Evolutionary conservation across 2,113 vertebrate genomes (phyloP), one percentile per base, ranked within the genome.

Genomic region (Alosa alosa): DNA sequence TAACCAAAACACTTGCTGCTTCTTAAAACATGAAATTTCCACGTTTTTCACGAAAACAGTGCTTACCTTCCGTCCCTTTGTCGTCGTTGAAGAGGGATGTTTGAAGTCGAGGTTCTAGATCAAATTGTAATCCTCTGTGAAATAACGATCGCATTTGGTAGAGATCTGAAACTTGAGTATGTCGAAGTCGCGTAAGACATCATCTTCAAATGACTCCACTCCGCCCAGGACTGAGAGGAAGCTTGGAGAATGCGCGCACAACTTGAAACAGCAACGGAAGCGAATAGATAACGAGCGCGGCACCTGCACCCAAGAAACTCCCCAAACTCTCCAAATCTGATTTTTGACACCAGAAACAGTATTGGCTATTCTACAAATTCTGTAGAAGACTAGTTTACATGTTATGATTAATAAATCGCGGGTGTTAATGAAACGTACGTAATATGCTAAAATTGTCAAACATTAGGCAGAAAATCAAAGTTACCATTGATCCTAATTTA

Each of bases 201-300:
- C 72, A 78, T 78, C 72, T 78, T 78, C 72, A 78, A 78, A 78
- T 78, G 72, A 78, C 72, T 78, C 72, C 72, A 39, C 72, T 78
- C 72, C 72, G 72, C 72, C 72, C 72, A 15, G 72, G 72, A 78
- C 72, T 78, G 72, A 6, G 64, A 68, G 64, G 64, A 78, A 15
- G 72, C 72, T 78, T 17, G 31, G 72, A 78, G 72, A 36, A 31
- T 41, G 72, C 72, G 72, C 72, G 72, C 72, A 78, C 72, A 78
- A 78, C 72, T 78, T 78, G 72, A 78, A 78, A 78, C 72, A 36
- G 72, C 36, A 36, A 31, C 72, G 72, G 72, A 78, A 78, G 72
- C 72, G 72, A 78, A 39, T 78, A 39, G 72, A 78, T 78, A 31
- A 78, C 72, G 31, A 78, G 72, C 72, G 31, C 72, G 72, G 72